Evolutionary conservation across 2,113 vertebrate genomes (phyloP), one percentile per base, ranked within the genome.

Genomic region (Poicephalus meyeri): DNA sequence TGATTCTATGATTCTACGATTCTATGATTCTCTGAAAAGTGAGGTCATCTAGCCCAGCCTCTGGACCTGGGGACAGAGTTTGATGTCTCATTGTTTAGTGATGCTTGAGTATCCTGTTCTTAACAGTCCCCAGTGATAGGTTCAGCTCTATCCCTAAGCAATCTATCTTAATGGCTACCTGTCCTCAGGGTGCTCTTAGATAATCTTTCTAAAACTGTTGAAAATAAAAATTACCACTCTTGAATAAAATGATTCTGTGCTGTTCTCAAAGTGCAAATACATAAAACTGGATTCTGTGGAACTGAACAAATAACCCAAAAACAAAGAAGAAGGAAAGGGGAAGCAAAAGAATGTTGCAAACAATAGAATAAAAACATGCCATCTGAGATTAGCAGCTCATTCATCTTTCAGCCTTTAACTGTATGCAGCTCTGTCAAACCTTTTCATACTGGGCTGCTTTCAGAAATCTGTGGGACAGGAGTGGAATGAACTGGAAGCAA

Each of bases 381-480:
- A 49, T 65, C 56, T 89, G 69, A 89, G 69, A 89, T 95, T 91
- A 95, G 77, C 77, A 89, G 52, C 52, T 94, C 66, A 46, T 95
- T 96, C 72, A 64, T 11, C 79, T 91, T 88, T 44, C 73, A 92
- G 47, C 47, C 92, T 89, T 86, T 93, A 95, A 72, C 61, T 42
- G 47, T 91, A 23, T 71, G 55, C 69, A 84, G 68, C 47, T 92
- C 92, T 77, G 53, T 29, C 66, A 19, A 86, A 68, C 72, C 79
- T 89, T 92, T 95, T 95, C 72, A 91, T 80, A 72, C 47, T 50
- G 39, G 46, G 24, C 35, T 89, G 92, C 80, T 95, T 93, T 92
- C 83, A 93, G 72, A 92, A 97, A 93, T 92, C 77, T 46, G 47
- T 79, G 80, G 83, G 86, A 92, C 73, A 85, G 50, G 73, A 58